Evolutionary conservation across 2,888 invertebrate species (phyloP), one percentile per base, ranked within the genome.

Genomic region (Pheosia gnoma): DNA sequence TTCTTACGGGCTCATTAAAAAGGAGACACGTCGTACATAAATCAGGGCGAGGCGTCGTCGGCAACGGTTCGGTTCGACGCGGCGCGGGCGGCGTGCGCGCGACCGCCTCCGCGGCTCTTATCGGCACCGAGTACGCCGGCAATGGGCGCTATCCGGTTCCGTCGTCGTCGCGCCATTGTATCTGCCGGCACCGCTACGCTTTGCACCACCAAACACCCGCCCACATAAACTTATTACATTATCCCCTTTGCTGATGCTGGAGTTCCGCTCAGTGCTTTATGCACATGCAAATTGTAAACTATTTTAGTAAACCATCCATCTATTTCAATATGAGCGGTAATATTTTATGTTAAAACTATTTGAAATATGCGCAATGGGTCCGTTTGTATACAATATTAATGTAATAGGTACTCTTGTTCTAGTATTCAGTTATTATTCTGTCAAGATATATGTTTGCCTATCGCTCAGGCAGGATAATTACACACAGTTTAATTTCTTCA

Each of bases 111-210:
- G 80, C 76, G 78, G 78, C 81, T 83, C 88, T 91, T 91, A 92
- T 93, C 92, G 87, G 85, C 82, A 77, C 77, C 76, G 81, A 83
- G 84, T 79, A 80, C 79, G 84, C 90, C 91, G 92, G 93, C 93
- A 92, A 93, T 93, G 89, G 92, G 88, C 89, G 89, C 89, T 93
- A 93, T 93, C 93, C 93, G 93, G 92, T 93, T 93, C 92, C 92
- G 92, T 85, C 85, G 84, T 70, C 80, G 79, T 80, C 80, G 83
- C 77, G 77, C 83, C 77, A 88, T 91, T 91, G 91, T 90, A 80
- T 82, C 81, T 73, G 67, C 25, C 25, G 25, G 25, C 71, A 72
- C 61, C 75, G 74, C 74, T 71, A 66, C 72, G 72, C 69, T 79
- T 72, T 74, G 59, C 65, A 67, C 66, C 76, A 74, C 82, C 80